phyloP scores from a whole-genome alignment of 2,113 vertebrate species.

The Odocoileus hemionus region DNA sequence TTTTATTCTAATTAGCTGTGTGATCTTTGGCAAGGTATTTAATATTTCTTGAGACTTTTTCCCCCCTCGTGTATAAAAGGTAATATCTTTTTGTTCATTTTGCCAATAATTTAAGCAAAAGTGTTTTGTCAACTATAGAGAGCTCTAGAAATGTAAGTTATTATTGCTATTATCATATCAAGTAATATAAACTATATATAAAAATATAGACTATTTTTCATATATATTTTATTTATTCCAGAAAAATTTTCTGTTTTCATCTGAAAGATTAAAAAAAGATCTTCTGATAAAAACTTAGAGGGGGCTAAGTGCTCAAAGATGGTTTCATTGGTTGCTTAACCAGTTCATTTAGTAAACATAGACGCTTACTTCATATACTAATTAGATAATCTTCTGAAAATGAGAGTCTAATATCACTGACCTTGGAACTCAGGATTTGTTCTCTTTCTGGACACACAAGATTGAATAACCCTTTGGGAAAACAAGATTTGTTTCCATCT shows the following conservation, averaged over 20 bases:
- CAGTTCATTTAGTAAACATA: background rate
- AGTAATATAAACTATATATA: background rate
- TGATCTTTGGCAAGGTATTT: background rate
- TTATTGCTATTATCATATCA: background rate
- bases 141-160: background rate
- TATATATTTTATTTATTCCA: background rate
- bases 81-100: background rate
- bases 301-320: background rate
- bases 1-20: background rate
- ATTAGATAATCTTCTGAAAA: background rate
- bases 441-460: background rate
- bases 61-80: background rate
- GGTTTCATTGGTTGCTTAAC: background rate
- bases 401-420: background rate
- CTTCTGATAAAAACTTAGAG: background rate
- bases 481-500: background rate
- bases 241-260: background rate
- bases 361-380: background rate
- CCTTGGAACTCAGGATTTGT: background rate
- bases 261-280: background rate
- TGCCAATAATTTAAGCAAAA: background rate
- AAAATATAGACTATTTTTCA: background rate
- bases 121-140: background rate
- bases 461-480: background rate
- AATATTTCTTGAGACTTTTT: background rate